Conservation (phyloP, 2,113 vertebrate species). For the Crotalus horridus region DNA sequence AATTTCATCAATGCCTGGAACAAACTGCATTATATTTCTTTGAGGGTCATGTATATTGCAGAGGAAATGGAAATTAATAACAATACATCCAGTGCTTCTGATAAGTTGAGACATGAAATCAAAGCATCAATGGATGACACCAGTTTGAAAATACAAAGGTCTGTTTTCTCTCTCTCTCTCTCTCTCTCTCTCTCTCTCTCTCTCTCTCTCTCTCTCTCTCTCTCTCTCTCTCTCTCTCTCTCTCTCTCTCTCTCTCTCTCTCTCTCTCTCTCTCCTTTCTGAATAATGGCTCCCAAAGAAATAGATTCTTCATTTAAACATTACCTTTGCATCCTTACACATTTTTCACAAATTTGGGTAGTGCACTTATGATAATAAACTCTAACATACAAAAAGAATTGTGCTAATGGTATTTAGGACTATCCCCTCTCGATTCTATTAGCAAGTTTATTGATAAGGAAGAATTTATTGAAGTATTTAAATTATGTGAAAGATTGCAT, state of each 20-base stretch:
- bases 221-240: not conserved
- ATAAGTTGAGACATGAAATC: not conserved
- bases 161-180: no score
- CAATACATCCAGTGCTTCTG: not conserved
- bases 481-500: not conserved
- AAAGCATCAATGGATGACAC: not conserved
- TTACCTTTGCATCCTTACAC: not conserved
- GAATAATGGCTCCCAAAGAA: not conserved
- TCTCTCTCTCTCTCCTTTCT: not conserved
- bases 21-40: not conserved
- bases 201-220: no score
- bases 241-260: no score
- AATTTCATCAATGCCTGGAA: not conserved
- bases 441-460: not conserved
- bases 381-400: not conserved
- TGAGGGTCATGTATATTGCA: not conserved
- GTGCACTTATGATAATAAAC: not conserved
- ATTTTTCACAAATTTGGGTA: not conserved
- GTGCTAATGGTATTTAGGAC: not conserved
- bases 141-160: not conserved
- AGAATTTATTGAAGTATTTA: not conserved
- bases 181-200: not conserved
- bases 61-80: not conserved
- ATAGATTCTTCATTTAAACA: not conserved
- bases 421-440: not conserved